Conservation (phyloP, 1,140 invertebrate genomes). For the Luehdorfia chinensis region DNA sequence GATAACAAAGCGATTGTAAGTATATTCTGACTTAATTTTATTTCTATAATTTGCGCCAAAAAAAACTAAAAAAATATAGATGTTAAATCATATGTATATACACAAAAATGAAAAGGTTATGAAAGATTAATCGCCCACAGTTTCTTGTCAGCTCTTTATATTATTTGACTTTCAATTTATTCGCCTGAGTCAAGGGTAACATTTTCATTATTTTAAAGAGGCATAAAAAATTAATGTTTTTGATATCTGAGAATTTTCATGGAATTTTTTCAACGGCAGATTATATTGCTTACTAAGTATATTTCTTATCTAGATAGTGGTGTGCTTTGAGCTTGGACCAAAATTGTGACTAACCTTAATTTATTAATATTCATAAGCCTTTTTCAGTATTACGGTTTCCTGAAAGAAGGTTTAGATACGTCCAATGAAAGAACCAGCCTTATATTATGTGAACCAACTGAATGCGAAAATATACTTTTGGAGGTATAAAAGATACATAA, state of each 20-base stretch:
- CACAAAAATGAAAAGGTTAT: too few species aligned
- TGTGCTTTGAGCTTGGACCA: not conserved
- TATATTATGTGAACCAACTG: constrained; percentile 52
- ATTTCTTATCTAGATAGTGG: not conserved
- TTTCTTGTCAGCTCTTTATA: not conserved
- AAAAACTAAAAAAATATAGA: not conserved
- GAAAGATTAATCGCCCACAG: too few species aligned
- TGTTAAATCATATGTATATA: too few species aligned
- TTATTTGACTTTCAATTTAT: not conserved
- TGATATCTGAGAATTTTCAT: not conserved
- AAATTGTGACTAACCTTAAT: not conserved
- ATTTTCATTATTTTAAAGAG: too few species aligned
- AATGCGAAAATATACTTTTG: constrained; percentile 52
- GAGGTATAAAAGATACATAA: constrained; percentile 41
- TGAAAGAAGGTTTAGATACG: constrained; percentile 49
- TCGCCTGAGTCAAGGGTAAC: too few species aligned
- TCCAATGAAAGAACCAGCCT: constrained; percentile 55
- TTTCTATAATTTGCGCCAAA: not conserved
- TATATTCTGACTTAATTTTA: constrained; percentile 1
- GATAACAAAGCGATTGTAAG: constrained; percentile 49
- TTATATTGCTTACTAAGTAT: not conserved
- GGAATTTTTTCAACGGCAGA: not conserved
- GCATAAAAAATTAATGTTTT: too few species aligned
- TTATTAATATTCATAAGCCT: not conserved
- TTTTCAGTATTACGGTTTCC: constrained; percentile 53